Base-by-base conservation (phyloP, 2,113 vertebrate genomes). In the Caranx melampygus region DNA sequence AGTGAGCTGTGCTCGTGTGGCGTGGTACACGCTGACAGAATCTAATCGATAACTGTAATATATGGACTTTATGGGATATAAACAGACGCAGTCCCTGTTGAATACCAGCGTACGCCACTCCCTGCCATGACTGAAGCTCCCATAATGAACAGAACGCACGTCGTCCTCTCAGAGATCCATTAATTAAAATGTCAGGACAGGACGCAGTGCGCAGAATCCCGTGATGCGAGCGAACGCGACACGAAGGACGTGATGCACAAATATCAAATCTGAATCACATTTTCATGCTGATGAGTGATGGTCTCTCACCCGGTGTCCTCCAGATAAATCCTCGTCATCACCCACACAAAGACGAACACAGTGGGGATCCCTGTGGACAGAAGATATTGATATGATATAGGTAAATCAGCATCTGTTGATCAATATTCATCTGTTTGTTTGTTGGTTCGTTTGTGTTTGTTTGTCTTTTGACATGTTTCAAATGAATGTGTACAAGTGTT, bases 291-390 rank as follows among this genome's bases (percentile, higher is more conserved):
- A 62, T n/a, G 60, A 5, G 0, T 35, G 64, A 47, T 12, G 57
- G 7, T 35, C 18, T 47, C 88, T 92, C 47, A 99, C 97, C 96
- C 96, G 0, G 94, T 96, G 87, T 99, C 95, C 35, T 98, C 97
- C n/a, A 98, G 82, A 62, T 95, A 93, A 81, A 97, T 88, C 79
- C 97, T 92, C 26, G 95, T 92, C 49, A 94, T 82, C 9, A 92
- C 94, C 97, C 97, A 99, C 0, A 87, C 94, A 2, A 92, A 91
- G 9, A 94, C 95, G 71, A 97, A 96, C 82, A 97, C 44, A 0
- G 94, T 96, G 82, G 97, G 97, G 85, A 96, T 93, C 65, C 97
- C 97, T 99, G 92, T 7, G 63, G 16, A 54, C 34, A 16, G 4
- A 42, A 20, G 63, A n/a, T 5, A 45, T 2, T 7, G 20, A 59